These are phyloP conservation scores for Diachasmimorpha longicaudata DNA, from an alignment of 1,140 invertebrate species.

Conservation along the genomic window DNA sequence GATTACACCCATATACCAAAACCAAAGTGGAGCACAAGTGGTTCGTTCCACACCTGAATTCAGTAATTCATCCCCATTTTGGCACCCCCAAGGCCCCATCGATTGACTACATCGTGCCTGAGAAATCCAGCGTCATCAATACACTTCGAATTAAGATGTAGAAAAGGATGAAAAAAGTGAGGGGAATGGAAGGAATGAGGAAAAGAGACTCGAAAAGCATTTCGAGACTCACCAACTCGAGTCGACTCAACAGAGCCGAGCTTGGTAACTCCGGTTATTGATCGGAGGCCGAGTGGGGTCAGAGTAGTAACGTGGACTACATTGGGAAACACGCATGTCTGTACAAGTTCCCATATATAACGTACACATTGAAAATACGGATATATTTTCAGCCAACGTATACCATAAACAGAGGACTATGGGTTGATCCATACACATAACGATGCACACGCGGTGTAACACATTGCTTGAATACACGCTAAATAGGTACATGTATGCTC, in stretches of 20 bases:
- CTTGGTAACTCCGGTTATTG: slow-evolving; percentile 59
- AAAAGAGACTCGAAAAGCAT: slow-evolving; percentile 35
- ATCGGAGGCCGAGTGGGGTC: slow-evolving; percentile 61
- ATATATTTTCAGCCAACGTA: neutral
- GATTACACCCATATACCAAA: too few relatives aligned
- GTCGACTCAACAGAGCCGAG: slow-evolving; percentile 46
- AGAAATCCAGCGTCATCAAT: neutral
- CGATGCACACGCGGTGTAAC: neutral
- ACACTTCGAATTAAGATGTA: neutral
- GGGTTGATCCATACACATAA: neutral
- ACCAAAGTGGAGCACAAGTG: too few relatives aligned
- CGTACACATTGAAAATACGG: slow-evolving; percentile 13
- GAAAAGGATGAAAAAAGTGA: neutral
- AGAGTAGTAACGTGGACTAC: slow-evolving; percentile 57
- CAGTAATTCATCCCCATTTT: neutral
- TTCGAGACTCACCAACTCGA: slow-evolving; percentile 43
- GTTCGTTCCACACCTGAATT: too few relatives aligned
- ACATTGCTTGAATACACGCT: slow-evolving; percentile 22
- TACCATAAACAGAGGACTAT: slow-evolving; percentile 9
- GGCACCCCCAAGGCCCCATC: neutral
- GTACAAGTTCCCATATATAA: slow-evolving; percentile 4
- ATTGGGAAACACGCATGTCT: slow-evolving; percentile 45
- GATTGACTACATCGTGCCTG: neutral
- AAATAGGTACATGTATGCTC: slow-evolving; percentile 30
- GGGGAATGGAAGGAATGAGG: neutral